These are phyloP conservation scores for Chironomus striatipennis DNA, from an alignment of 1,140 invertebrate species.

Conservation along the genomic window DNA sequence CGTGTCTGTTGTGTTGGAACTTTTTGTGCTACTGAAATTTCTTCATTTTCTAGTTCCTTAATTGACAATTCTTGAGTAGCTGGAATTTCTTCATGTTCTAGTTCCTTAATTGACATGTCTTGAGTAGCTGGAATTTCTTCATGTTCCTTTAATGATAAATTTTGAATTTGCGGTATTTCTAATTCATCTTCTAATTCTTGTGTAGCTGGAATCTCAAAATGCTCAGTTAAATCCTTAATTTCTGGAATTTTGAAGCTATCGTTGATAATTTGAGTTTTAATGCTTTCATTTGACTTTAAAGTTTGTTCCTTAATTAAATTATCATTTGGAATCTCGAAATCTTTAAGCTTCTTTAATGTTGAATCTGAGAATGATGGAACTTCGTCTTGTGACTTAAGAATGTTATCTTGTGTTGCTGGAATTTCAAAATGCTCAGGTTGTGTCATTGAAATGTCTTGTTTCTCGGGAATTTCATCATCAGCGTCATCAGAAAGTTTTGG, in stretches of 20 bases:
- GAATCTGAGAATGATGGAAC: no score
- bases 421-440: neutral
- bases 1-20: neutral
- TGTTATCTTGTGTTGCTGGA: neutral
- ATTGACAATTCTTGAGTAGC: neutral
- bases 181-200: neutral
- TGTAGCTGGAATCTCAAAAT: neutral
- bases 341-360: no score
- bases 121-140: conserved; percentile 3
- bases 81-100: neutral
- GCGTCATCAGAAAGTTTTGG: neutral
- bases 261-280: no score
- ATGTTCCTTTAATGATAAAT: neutral
- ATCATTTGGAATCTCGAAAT: no score
- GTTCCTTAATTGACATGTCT: neutral
- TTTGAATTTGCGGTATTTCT: neutral
- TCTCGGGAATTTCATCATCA: no score
- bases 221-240: neutral
- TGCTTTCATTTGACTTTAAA: no score
- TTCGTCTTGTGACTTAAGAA: no score
- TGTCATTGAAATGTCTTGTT: neutral
- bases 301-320: no score
- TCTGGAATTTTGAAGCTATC: no score
- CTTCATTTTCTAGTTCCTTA: neutral
- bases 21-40: neutral